A percentile compares a stretch with the other conserved stretches of the same genome.
Evolutionary conservation across 2,113 vertebrate genomes (phyloP).

Genomic region (Tapirus terrestris): DNA sequence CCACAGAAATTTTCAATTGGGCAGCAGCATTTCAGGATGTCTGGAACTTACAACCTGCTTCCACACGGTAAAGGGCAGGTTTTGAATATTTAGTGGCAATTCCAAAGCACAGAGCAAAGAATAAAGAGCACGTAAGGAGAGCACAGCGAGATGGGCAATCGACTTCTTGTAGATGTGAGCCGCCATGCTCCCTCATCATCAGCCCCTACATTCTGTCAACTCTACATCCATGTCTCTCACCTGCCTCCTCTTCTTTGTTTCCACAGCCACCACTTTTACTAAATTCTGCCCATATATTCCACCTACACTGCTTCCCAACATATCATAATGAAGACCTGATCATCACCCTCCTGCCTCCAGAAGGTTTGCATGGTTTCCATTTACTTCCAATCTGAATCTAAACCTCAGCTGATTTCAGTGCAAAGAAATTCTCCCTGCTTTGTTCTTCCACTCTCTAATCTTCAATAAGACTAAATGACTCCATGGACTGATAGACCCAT

Average conservation of each 20-base stretch:
- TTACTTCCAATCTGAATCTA: neutral
- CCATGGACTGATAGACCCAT: rapidly evolving
- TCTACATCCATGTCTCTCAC: rapidly evolving
- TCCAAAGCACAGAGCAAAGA: neutral
- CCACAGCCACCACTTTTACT: neutral
- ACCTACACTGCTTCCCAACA: rapidly evolving
- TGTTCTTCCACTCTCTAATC: neutral
- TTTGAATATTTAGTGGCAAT: conserved; percentile 36
- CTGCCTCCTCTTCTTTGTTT: neutral
- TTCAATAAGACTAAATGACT: neutral
- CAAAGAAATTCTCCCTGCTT: neutral
- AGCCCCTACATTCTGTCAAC: rapidly evolving
- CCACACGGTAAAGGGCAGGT: neutral
- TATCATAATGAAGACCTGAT: neutral
- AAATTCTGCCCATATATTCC: neutral
- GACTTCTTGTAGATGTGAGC: rapidly evolving
- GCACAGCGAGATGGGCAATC: rapidly evolving
- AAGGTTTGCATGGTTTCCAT: neutral
- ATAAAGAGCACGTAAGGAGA: neutral
- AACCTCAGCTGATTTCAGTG: neutral
- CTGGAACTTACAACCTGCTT: neutral
- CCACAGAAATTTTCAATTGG: neutral
- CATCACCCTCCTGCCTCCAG: neutral
- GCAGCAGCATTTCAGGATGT: neutral
- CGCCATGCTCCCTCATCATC: rapidly evolving